Base-by-base conservation (phyloP, 2,797 vertebrate species). In the Neopelma chrysocephalum region DNA sequence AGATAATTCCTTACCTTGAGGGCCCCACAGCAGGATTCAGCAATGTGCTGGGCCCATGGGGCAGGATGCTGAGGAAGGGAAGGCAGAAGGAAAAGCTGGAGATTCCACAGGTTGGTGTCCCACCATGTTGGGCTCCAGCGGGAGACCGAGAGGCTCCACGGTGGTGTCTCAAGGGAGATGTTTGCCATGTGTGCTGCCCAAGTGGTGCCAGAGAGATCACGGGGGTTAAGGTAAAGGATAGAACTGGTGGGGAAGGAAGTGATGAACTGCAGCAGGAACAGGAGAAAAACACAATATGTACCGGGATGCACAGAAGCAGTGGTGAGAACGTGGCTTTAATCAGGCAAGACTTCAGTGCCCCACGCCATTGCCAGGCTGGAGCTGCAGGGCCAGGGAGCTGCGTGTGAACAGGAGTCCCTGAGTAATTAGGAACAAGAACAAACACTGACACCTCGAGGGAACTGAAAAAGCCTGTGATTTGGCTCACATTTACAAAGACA, bases 11-110 rank as follows among this genome's bases (percentile, higher is more conserved):
- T 47, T 53, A 16, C 17, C 47, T 31, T 3, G 51, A 73, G 66
- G 42, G 51, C 15, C 26, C 26, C 1, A 2, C 10, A 48, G 69
- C n/a, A 9, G 34, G 4, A 2, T 36, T 70, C 25, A 16, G 60
- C 0, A 18, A 1, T 3, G 58, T 5, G 0, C 50, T 19, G 22
- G 26, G 20, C 10, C 4, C 1, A 2, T 1, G 65, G 1, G 31
- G 23, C 18, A 20, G 48, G 4, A 22, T 3, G 11, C 11, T 2
- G 5, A 45, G 31, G n/a, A 7, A 26, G 56, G 36, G 17, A 7
- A 13, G n/a, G 53, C 1, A 3, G 56, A 10, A 40, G 40, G 25
- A n/a, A 54, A 29, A 79, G 12, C 66, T 1, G 48, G 4, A 3
- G 8, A 6, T 2, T 2, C n/a, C 2, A 2, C 15, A 1, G 27